Conservation (phyloP, 2,797 vertebrate species). For the Gymnothorax javanicus region DNA sequence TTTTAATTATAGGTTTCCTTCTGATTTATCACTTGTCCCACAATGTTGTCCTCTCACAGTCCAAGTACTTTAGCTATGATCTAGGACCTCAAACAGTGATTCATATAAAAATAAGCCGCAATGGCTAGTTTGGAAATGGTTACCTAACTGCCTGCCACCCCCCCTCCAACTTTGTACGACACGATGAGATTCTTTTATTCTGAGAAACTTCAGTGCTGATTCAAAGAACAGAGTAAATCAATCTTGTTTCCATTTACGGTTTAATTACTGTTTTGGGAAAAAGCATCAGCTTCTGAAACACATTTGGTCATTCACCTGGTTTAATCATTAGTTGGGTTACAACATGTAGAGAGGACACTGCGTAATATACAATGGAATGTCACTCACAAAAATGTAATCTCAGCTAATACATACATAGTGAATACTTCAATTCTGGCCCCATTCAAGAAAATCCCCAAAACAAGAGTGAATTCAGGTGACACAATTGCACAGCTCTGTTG, state of each 20-base stretch:
- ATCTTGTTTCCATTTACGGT: conserved; percentile 30
- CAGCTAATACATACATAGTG: conserved; percentile 16
- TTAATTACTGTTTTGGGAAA: conserved; percentile 41
- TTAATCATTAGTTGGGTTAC: conserved; percentile 22
- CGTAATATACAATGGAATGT: conserved; percentile 16
- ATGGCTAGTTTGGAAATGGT: conserved; percentile 48
- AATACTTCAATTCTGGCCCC: conserved; percentile 20
- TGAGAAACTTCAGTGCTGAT: conserved; percentile 20
- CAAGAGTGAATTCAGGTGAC: not conserved
- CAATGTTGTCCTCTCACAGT: conserved; percentile 47
- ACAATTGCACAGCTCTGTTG: no score
- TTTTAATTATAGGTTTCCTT: conserved; percentile 68
- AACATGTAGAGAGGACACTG: not conserved
- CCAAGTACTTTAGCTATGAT: conserved; percentile 58
- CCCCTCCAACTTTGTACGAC: conserved; percentile 39
- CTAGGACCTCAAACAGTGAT: conserved; percentile 58
- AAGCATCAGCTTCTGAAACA: conserved; percentile 23
- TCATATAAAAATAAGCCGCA: conserved; percentile 45
- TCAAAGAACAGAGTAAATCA: conserved; percentile 46
- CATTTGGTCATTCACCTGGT: conserved; percentile 37
- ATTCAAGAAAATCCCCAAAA: not conserved
- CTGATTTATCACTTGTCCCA: conserved; percentile 63
- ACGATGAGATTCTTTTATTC: conserved; percentile 44
- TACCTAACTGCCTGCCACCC: conserved; percentile 43
- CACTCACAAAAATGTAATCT: conserved; percentile 3